phyloP scores from a whole-genome alignment of 2,113 vertebrate species.

The Talpa occidentalis region DNA sequence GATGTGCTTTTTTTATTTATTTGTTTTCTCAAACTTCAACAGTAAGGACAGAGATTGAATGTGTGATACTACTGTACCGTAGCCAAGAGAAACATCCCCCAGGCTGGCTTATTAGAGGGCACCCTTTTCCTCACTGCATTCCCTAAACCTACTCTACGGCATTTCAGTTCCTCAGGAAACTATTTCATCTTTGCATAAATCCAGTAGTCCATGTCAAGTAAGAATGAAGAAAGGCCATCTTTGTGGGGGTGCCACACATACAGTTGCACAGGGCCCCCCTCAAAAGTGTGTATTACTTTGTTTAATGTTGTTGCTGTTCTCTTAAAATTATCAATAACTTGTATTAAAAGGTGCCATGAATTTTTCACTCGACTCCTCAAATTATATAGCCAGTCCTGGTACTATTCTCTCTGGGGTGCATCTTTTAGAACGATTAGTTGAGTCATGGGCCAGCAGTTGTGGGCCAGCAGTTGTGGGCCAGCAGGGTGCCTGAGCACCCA shows the following conservation, averaged over 20 bases:
- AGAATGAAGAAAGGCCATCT: background rate
- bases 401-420: background rate
- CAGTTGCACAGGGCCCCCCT: background rate
- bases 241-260: accelerated
- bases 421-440: background rate
- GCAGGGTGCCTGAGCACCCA: accelerated
- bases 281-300: background rate
- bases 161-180: background rate
- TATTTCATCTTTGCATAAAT: background rate
- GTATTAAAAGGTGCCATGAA: background rate
- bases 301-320: background rate
- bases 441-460: background rate
- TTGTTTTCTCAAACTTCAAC: too few species aligned
- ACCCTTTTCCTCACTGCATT: background rate
- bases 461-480: background rate
- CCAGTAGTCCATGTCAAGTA: background rate
- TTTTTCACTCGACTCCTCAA: background rate
- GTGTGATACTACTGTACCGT: background rate
- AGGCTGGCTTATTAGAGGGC: background rate
- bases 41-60: background rate
- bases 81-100: background rate
- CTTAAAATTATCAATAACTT: background rate
- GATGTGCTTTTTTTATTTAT: background rate
- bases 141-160: background rate
- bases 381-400: background rate